Base-by-base conservation (phyloP, 2,888 invertebrate species). In the Melieria picta region DNA sequence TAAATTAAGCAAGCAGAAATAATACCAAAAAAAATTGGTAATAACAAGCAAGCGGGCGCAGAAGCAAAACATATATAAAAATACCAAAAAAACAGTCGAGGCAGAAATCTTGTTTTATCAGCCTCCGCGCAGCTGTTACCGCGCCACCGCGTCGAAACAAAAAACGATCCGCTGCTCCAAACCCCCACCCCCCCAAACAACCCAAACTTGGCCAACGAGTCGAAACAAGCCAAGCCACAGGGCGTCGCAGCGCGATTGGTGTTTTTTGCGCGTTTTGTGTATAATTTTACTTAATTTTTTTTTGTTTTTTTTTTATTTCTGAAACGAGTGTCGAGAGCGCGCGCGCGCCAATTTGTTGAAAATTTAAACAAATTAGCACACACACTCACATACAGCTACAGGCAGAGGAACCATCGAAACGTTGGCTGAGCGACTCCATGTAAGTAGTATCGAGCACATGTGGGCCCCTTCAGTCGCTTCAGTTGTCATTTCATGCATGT, bases 1-100 rank as follows among this genome's bases (percentile, higher is more conserved):
- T 62, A 62, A 69, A 58, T 7, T 45, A 7, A 61, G 69, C 48
- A 66, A 61, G 56, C 56, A 66, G 56, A 64, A 72, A 30, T 52
- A 55, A 7, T 61, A 68, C 61, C 16, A 47, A 47, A 58, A 48
- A 47, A 46, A 58, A 30, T 30, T 30, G 30, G 30, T 30, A 30
- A 30, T 30, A 30, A 30, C 30, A 30, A 30, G 30, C 30, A 30
- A 30, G 30, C 30, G 30, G 30, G 2, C 30, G 30, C 30, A 30
- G 30, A 2, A 30, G 30, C 30, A 30, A 30, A 30, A 30, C 30
- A 30, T 30, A 30, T 30, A 30, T 30, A 30, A 30, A 30, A 30
- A 30, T 30, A 30, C 30, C 50, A 16, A 67, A 67, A 60, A 46
- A 57, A 30, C 52, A 52, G 7, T 52, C 13, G 30, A 57, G 30